A percentile compares a stretch with the other conserved stretches of the same genome.
Evolutionary conservation across 2,888 invertebrate species (phyloP).

Genomic region (Cheiracanthium punctorium): DNA sequence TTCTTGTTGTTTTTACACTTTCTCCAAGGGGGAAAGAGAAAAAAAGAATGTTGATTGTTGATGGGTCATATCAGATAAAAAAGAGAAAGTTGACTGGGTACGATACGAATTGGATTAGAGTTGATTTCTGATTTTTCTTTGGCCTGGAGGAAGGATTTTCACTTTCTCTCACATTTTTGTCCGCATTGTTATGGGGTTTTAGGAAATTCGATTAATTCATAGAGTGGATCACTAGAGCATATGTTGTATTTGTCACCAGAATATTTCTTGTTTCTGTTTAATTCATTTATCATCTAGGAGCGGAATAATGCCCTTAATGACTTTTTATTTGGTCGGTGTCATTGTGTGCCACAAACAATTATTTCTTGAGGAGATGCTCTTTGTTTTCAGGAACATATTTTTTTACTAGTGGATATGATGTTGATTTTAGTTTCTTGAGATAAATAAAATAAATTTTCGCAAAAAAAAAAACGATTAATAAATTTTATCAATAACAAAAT

Average conservation of each 20-base stretch:
- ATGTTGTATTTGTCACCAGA: neutral
- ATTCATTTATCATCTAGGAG: too few species aligned
- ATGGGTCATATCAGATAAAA: constrained; percentile 36
- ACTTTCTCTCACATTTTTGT: constrained; percentile 1
- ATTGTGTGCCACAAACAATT: too few species aligned
- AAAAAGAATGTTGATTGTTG: constrained; percentile 5
- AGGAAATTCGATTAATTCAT: neutral
- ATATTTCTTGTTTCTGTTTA: too few species aligned
- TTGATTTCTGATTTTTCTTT: constrained; percentile 5
- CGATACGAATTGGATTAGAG: constrained; percentile 18
- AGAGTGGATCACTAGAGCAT: neutral
- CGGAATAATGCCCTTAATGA: too few species aligned
- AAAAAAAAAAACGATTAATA: too few species aligned
- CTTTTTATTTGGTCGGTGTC: too few species aligned
- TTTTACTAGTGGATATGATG: too few species aligned
- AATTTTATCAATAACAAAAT: too few species aligned
- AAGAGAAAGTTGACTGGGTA: constrained; percentile 55
- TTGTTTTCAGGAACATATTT: too few species aligned
- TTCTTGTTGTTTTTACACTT: neutral
- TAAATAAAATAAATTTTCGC: too few species aligned
- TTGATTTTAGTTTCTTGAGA: too few species aligned
- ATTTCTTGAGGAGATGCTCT: too few species aligned
- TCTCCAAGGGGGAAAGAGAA: neutral
- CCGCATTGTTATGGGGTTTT: neutral
- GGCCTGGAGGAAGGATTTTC: neutral